A percentile compares a stretch with the other conserved stretches of the same genome.
These are phyloP conservation scores for Drosophila histrio DNA, from an alignment of 2,888 invertebrate species.

Conservation along the genomic window DNA sequence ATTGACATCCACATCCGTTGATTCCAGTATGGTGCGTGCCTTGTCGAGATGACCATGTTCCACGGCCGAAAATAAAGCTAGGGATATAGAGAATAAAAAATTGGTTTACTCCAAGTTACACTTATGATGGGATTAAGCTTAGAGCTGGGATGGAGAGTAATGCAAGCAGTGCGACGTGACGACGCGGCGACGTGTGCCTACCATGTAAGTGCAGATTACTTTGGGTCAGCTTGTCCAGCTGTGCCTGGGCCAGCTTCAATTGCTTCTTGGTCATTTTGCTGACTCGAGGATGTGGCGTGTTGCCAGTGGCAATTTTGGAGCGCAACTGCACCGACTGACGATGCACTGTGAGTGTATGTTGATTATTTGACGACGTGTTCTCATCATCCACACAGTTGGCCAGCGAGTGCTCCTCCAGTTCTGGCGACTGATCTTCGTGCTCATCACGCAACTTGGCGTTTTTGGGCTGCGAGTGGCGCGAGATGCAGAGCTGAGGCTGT, in stretches of 20 bases:
- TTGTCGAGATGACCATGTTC: conserved; percentile 98
- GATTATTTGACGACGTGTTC: conserved; percentile 62
- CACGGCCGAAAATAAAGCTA: conserved; percentile 97
- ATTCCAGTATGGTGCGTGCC: conserved; percentile 94
- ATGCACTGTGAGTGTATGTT: conserved; percentile 72
- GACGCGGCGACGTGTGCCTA: conserved; percentile 85
- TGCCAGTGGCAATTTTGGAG: conserved; percentile 48
- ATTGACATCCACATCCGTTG: conserved; percentile 96
- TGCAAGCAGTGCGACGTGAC: conserved; percentile 12
- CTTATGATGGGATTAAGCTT: not conserved
- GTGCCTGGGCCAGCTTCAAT: conserved; percentile 88
- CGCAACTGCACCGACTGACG: conserved; percentile 56
- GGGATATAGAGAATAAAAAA: conserved; percentile 53
- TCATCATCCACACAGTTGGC: conserved; percentile 48
- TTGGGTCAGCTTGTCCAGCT: conserved; percentile 90
- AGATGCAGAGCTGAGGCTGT: conserved; percentile 82
- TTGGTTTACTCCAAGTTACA: not conserved
- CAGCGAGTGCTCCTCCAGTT: conserved; percentile 15
- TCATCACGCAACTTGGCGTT: conserved; percentile 64
- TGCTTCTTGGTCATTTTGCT: conserved; percentile 88
- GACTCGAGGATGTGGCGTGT: conserved; percentile 81
- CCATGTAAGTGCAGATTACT: conserved; percentile 93
- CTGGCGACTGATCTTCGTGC: conserved; percentile 20
- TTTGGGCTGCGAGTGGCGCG: conserved; percentile 75
- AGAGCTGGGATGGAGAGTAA: not conserved